These are phyloP conservation scores for Melanogrammus aeglefinus DNA, from an alignment of 2,797 vertebrate genomes.

Conservation along the genomic window DNA sequence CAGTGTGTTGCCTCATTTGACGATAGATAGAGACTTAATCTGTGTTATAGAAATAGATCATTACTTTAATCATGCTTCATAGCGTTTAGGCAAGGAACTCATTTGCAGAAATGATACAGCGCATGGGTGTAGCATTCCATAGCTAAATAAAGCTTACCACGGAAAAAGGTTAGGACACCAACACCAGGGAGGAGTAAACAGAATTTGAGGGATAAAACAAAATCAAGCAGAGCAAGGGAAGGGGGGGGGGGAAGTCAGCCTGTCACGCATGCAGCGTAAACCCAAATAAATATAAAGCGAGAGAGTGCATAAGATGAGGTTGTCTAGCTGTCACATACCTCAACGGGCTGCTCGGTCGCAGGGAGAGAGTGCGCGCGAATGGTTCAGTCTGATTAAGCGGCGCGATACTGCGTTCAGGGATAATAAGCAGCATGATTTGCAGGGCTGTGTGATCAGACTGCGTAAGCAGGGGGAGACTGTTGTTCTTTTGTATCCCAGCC, in stretches of 20 bases:
- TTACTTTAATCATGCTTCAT: constrained; percentile 5
- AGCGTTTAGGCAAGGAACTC: constrained; percentile 11
- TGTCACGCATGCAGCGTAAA: background rate
- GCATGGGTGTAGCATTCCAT: too few relatives aligned
- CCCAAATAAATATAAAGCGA: background rate
- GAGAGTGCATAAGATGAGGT: constrained; percentile 25
- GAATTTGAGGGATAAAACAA: background rate
- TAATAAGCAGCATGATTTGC: constrained; percentile 73
- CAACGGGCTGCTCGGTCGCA: constrained; percentile 45
- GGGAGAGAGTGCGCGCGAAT: constrained; percentile 57
- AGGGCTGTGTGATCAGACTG: constrained; percentile 66
- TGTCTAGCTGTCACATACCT: constrained; percentile 49
- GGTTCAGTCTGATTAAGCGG: constrained; percentile 68
- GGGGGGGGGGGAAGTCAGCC: constrained; percentile 18
- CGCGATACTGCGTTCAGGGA: constrained; percentile 59
- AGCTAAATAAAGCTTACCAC: background rate
- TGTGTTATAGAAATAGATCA: background rate
- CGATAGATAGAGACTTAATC: too few relatives aligned
- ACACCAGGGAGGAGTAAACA: background rate
- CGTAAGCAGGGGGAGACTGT: constrained; percentile 46
- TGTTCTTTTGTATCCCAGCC: constrained; percentile 19
- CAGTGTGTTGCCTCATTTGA: too few relatives aligned
- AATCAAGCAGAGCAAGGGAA: constrained; percentile 21
- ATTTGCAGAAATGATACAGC: too few relatives aligned
- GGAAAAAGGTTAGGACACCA: background rate